A percentile compares a stretch with the other conserved stretches of the same genome.
These are phyloP conservation scores for Myiagra hebetior DNA, from an alignment of 2,113 vertebrate genomes.

Conservation along the genomic window DNA sequence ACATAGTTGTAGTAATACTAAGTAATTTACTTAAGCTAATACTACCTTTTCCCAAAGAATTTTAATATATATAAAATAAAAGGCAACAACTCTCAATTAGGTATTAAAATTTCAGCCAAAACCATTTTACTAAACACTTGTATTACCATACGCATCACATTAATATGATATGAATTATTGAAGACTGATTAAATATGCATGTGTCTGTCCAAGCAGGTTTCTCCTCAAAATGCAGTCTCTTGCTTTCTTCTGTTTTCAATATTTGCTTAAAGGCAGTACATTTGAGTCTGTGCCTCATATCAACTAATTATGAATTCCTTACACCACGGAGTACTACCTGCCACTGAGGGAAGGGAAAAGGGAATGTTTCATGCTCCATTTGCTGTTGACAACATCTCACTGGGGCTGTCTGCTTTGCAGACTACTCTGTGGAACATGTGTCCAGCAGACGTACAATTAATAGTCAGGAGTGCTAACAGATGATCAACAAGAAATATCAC, in stretches of 20 bases:
- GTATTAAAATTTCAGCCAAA: neutral
- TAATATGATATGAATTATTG: conserved; percentile 18
- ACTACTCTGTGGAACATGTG: neutral
- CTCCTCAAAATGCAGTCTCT: neutral
- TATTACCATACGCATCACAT: neutral
- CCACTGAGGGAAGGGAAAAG: neutral
- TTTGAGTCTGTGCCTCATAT: neutral
- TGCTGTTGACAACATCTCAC: neutral
- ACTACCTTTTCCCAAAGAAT: neutral
- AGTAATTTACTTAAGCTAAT: neutral
- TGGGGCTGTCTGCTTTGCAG: neutral
- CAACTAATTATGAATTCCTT: neutral
- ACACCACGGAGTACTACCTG: neutral
- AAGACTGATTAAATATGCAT: conserved; percentile 36
- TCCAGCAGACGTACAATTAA: neutral
- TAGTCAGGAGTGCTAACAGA: neutral
- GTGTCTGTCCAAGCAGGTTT: conserved; percentile 10
- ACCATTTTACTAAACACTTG: neutral
- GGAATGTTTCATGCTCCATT: neutral
- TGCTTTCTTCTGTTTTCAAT: conserved; percentile 17
- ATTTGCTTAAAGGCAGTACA: conserved; percentile 13
- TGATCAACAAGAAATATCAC: neutral
- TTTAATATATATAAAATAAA: neutral
- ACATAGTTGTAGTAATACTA: neutral
- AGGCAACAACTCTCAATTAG: neutral